phyloP scores from a whole-genome alignment of 2,888 invertebrate genomes.

The Ormyrus pomaceus region DNA sequence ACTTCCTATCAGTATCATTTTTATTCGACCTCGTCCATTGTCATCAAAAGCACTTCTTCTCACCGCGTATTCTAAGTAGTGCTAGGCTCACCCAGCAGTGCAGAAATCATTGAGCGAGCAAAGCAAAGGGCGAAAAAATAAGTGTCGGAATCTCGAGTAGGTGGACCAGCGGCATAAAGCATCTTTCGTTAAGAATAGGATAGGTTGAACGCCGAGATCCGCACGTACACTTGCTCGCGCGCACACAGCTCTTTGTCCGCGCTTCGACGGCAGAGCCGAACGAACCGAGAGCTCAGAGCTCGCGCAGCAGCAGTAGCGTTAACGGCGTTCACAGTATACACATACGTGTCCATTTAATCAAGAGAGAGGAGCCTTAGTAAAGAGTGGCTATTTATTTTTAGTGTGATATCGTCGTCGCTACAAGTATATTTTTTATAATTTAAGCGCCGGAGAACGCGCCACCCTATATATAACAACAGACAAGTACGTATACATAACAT shows the following conservation, averaged over 20 bases:
- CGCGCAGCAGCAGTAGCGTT: not conserved
- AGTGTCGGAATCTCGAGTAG: no score
- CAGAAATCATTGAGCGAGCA: no score
- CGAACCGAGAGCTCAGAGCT: no score
- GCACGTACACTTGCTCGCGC: constrained; percentile 15
- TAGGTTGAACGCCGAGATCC: constrained; percentile 32
- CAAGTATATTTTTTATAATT: not conserved
- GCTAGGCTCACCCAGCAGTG: no score
- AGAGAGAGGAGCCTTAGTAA: not conserved
- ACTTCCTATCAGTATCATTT: no score
- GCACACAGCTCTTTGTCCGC: not conserved
- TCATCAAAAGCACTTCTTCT: no score
- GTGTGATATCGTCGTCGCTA: not conserved
- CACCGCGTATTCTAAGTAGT: no score
- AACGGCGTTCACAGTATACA: constrained; percentile 2
- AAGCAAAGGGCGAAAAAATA: no score
- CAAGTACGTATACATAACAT: not conserved
- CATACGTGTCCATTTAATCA: not conserved
- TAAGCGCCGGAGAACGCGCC: not conserved
- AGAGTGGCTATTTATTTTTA: constrained; percentile 21
- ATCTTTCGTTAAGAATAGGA: not conserved
- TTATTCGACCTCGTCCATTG: no score
- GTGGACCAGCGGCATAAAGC: constrained; percentile 2
- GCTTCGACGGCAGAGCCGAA: not conserved
- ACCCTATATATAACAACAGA: not conserved